phyloP scores from a whole-genome alignment of 2,888 invertebrate genomes.

The Melinaea marsaeus region DNA sequence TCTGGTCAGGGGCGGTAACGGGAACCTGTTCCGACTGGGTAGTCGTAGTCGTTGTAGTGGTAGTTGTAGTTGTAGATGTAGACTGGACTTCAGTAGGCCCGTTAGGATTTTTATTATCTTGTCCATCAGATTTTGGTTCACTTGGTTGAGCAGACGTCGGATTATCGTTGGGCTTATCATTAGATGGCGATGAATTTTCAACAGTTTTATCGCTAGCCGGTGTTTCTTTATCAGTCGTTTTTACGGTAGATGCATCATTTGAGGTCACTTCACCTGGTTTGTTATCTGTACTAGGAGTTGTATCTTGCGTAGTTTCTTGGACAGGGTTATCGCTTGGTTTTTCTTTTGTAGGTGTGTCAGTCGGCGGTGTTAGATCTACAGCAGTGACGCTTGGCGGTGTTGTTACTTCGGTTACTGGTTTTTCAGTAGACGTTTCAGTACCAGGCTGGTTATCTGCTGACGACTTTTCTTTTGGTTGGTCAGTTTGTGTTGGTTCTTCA shows the following conservation, averaged over 20 bases:
- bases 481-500: constrained; percentile 1
- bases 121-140: no score
- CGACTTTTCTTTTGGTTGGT: background rate
- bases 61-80: no score
- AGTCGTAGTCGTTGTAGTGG: no score
- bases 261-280: background rate
- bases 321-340: background rate
- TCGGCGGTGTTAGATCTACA: background rate
- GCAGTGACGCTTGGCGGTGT: background rate
- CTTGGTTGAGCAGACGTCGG: no score
- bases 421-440: background rate
- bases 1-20: no score
- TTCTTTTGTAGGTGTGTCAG: background rate
- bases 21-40: no score
- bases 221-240: background rate
- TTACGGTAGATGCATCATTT: background rate
- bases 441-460: background rate
- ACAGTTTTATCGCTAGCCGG: background rate
- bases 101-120: no score
- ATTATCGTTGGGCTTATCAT: background rate
- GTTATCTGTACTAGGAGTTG: background rate
- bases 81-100: no score
- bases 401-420: background rate
- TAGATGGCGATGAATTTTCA: background rate
- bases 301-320: background rate